Evolutionary conservation across 2,888 invertebrate genomes (phyloP).

Genomic region (Scaptomyza tumidula): DNA sequence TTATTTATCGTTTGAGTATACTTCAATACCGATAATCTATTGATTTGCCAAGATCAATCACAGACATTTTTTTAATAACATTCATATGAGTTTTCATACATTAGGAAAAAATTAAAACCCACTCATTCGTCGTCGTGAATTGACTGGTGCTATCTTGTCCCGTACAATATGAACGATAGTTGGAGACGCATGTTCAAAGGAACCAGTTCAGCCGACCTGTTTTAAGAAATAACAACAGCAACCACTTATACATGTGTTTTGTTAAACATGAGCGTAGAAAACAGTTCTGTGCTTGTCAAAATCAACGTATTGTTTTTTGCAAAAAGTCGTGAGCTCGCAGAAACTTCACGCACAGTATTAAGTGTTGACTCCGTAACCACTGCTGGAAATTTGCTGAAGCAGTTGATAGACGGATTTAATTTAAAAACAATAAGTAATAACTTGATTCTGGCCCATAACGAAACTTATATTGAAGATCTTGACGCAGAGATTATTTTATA

Average conservation of each 20-base stretch:
- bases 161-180: neutral
- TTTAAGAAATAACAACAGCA: neutral
- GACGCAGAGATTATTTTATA: conserved; percentile 86
- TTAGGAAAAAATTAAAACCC: too few species aligned
- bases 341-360: conserved; percentile 86
- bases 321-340: conserved; percentile 93
- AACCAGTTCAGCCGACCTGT: neutral
- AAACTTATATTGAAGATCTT: conserved; percentile 89
- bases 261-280: conserved; percentile 22
- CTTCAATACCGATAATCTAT: too few species aligned
- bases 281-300: conserved; percentile 2
- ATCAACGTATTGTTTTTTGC: conserved; percentile 89
- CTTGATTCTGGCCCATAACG: conserved; percentile 93
- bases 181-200: neutral
- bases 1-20: too few species aligned
- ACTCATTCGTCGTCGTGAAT: neutral
- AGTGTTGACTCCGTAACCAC: conserved; percentile 85
- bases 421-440: conserved; percentile 89
- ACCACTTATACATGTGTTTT: neutral
- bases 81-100: too few species aligned
- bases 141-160: neutral
- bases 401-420: conserved; percentile 87
- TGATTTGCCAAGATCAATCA: too few species aligned
- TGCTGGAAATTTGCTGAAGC: conserved; percentile 87
- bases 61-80: too few species aligned